Conservation (phyloP, 2,888 invertebrate genomes). For the Apantesis nais region DNA sequence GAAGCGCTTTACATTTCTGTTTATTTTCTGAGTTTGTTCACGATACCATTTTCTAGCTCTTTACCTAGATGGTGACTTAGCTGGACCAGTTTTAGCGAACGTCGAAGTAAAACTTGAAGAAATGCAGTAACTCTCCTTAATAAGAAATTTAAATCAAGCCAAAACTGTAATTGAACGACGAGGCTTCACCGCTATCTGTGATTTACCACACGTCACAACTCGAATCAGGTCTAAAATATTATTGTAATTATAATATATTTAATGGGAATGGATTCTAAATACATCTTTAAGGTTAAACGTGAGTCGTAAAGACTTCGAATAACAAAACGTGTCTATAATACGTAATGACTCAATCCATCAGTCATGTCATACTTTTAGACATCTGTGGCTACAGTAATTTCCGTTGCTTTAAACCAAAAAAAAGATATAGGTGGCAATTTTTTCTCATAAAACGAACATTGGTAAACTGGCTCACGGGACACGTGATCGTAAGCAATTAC, state of each 20-base stretch:
- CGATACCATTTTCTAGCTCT: no score
- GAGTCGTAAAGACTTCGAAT: background rate
- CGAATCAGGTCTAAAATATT: background rate
- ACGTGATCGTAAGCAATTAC: background rate
- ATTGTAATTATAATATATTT: background rate
- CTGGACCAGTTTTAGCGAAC: no score
- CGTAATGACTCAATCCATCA: constrained; percentile 1
- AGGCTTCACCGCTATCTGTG: background rate
- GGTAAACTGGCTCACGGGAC: background rate
- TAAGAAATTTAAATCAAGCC: background rate
- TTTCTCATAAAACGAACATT: background rate
- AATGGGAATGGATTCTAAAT: background rate
- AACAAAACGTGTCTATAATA: background rate
- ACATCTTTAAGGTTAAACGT: background rate
- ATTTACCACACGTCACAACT: background rate
- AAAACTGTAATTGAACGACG: background rate
- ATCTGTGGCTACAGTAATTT: background rate
- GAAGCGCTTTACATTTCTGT: no score
- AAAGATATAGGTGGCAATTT: background rate
- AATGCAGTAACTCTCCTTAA: background rate
- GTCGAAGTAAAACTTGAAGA: no score
- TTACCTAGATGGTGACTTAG: no score
- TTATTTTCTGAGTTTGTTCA: no score
- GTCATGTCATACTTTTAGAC: background rate
- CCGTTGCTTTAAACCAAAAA: background rate